These are phyloP conservation scores for Acleris holmiana DNA, from an alignment of 2,888 invertebrate genomes.

Conservation along the genomic window DNA sequence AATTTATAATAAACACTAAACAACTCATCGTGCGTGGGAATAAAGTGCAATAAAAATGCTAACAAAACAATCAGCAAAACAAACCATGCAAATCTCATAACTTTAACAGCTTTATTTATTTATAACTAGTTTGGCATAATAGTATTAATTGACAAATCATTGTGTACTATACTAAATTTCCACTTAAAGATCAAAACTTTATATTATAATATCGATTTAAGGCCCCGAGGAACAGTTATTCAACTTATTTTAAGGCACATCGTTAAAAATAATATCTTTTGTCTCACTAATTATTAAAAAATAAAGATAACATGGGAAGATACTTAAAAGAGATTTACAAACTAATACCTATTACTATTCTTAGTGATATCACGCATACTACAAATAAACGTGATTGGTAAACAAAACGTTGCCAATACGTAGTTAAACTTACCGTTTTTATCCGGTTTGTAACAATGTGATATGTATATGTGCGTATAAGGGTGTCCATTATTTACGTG, in stretches of 20 bases:
- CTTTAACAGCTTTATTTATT: background rate
- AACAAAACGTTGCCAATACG: no score
- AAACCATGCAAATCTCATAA: background rate
- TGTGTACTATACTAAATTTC: no score
- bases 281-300: background rate
- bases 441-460: no score
- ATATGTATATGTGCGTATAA: no score
- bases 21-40: background rate
- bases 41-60: background rate
- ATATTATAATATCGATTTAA: conserved; percentile 19
- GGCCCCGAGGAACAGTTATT: conserved; percentile 25
- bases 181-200: background rate
- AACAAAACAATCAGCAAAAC: background rate
- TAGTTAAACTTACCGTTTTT: no score
- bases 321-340: no score
- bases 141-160: background rate
- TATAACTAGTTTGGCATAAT: background rate
- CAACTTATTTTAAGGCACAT: conserved; percentile 21
- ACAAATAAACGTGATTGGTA: no score
- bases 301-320: no score
- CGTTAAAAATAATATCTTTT: background rate
- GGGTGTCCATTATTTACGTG: no score
- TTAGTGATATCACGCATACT: no score
- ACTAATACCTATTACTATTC: no score
- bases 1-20: background rate